Base-by-base conservation (phyloP, 1,140 invertebrate genomes). In the Acromyrmex heyeri region DNA sequence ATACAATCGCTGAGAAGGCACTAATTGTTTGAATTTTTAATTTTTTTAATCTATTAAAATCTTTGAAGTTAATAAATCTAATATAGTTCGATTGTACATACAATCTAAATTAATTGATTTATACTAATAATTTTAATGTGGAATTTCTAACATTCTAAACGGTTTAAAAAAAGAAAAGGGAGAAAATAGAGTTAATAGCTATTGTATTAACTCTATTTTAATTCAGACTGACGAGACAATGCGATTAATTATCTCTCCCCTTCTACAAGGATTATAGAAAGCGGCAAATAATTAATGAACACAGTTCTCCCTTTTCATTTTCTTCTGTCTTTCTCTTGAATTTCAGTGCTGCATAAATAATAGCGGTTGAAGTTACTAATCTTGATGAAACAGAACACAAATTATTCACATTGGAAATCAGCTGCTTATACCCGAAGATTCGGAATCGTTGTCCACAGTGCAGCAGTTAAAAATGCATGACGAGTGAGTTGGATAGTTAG, bases 401-500 rank as follows among this genome's bases (percentile, higher is more conserved):
- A 44, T 83, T 83, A 83, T 75, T 75, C 14, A 83, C 34, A 16
- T 34, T 30, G n/a, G 18, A 14, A 67, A 48, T 48, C 16, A 61
- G 18, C 18, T 30, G 55, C 10, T 21, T 61, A 61, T 44, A 48
- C n/a, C n/a, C n/a, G 18, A 48, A 73, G 34, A 57, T 53, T 70
- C 7, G 14, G 7, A 61, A 61, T 21, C 48, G 27, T 67, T 18
- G 34, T 50, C 24, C 57, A 61, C 30, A 8, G 21, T 30, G 27
- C 24, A 53, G 7, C n/a, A 24, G 2, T 83, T 75, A 83, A 83
- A 83, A 75, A 83, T 75, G 24, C 21, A 83, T 83, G 79, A 82
- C 6, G 4, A 6, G 27, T 34, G 55, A 83, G 55, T 75, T 44
- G 21, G 24, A 83, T 24, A 18, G 18, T 48, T 75, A 81, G 67